Conservation (phyloP, 2,113 vertebrate species). For the Oreochromis spilurus region DNA sequence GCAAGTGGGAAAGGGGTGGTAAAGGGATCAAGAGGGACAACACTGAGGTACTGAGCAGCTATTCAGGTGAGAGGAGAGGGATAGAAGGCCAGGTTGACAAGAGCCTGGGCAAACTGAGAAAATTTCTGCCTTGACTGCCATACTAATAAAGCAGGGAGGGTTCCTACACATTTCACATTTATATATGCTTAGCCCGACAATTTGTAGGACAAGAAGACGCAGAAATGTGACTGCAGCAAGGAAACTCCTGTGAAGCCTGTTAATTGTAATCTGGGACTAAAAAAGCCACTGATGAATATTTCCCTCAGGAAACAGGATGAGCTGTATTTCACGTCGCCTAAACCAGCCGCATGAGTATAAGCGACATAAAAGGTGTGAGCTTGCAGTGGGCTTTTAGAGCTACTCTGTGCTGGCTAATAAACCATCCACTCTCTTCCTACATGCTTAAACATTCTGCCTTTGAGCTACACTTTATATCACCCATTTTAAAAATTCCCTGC, state of each 20-base stretch:
- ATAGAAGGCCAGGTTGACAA: constrained; percentile 14
- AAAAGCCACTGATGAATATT: not conserved
- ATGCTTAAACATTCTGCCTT: constrained; percentile 47
- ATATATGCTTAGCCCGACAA: not conserved
- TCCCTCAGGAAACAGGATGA: constrained; percentile 7
- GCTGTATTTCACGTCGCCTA: constrained; percentile 5
- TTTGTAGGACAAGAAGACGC: not conserved
- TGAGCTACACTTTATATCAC: constrained; percentile 52
- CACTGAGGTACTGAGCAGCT: constrained; percentile 20
- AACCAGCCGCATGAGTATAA: constrained; percentile 18
- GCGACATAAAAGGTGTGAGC: constrained; percentile 34
- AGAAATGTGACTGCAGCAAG: not conserved
- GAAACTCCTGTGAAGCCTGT: not conserved
- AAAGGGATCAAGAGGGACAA: constrained; percentile 52
- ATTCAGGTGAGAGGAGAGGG: constrained; percentile 36
- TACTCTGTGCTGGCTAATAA: constrained; percentile 44
- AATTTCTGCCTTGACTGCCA: not conserved
- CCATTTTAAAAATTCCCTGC: constrained; percentile 48
- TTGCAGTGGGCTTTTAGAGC: constrained; percentile 39
- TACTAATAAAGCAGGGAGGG: constrained; percentile 25
- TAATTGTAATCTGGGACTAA: constrained; percentile 1
- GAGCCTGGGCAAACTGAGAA: constrained; percentile 9
- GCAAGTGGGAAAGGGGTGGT: constrained; percentile 23
- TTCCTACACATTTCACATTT: constrained; percentile 5
- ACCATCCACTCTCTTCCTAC: constrained; percentile 26